These are phyloP conservation scores for Eospalax fontanierii DNA, from an alignment of 2,797 vertebrate species.

Conservation along the genomic window DNA sequence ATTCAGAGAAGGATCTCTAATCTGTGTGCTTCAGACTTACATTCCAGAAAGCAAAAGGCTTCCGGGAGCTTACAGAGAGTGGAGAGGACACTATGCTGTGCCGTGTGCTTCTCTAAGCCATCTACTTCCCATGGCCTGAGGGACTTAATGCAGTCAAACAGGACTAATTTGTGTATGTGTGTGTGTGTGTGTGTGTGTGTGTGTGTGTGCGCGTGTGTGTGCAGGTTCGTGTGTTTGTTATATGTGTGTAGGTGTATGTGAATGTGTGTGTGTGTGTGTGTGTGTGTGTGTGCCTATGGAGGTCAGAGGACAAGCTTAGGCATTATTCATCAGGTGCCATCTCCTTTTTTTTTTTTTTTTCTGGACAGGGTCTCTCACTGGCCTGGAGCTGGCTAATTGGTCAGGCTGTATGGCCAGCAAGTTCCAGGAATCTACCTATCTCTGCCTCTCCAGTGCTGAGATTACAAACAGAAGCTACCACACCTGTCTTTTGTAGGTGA, in stretches of 20 bases:
- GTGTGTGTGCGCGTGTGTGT: neutral
- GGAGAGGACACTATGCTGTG: constrained; percentile 84
- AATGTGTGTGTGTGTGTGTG: neutral
- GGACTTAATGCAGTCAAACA: constrained; percentile 83
- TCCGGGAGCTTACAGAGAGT: constrained; percentile 86
- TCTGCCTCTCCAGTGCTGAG: neutral
- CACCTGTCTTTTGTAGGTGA: neutral
- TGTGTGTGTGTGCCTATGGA: neutral
- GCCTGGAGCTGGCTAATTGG: neutral
- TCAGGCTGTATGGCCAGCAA: neutral
- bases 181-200: neutral
- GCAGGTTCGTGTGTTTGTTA: neutral
- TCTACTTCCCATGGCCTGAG: constrained; percentile 87
- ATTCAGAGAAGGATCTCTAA: neutral
- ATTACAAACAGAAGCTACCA: neutral
- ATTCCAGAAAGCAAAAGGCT: constrained; percentile 86
- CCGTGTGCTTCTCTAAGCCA: constrained; percentile 80
- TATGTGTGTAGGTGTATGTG: neutral
- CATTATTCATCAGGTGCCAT: constrained; percentile 59
- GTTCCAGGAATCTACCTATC: neutral
- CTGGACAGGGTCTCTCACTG: neutral
- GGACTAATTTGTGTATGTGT: constrained; percentile 31
- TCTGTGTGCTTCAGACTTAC: constrained; percentile 85
- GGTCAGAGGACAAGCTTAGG: constrained; percentile 70
- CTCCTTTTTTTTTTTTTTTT: neutral